These are phyloP conservation scores for Eilema griseolum DNA, from an alignment of 2,888 invertebrate genomes.

Conservation along the genomic window DNA sequence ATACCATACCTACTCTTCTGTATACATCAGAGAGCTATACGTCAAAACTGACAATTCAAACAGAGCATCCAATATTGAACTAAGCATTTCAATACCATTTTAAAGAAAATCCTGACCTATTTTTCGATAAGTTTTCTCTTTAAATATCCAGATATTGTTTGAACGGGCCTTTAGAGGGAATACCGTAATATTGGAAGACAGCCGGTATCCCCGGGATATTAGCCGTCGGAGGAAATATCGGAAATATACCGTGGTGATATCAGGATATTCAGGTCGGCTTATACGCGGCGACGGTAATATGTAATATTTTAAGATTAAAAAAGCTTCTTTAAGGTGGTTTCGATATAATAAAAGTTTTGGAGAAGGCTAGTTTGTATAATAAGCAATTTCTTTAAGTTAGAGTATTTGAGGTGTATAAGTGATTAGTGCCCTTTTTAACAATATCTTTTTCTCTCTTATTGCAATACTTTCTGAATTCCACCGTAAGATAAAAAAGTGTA, in stretches of 20 bases:
- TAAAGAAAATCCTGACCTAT: conserved; percentile 22
- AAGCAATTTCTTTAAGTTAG: background rate
- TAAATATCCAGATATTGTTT: conserved; percentile 27
- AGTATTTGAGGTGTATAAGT: too few species aligned
- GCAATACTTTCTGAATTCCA: too few species aligned
- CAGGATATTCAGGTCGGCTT: conserved; percentile 49
- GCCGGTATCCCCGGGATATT: conserved; percentile 54
- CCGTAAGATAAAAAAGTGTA: too few species aligned
- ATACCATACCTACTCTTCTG: background rate
- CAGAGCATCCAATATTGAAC: background rate
- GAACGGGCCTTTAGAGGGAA: conserved; percentile 37
- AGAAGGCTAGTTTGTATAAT: background rate
- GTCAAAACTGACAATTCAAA: background rate
- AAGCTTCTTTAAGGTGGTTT: conserved; percentile 16
- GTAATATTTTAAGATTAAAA: conserved; percentile 56
- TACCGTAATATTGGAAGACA: conserved; percentile 50
- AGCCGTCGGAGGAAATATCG: conserved; percentile 51
- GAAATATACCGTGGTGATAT: conserved; percentile 51
- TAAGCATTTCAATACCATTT: background rate
- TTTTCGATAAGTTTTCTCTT: conserved; percentile 25
- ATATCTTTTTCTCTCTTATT: too few species aligned
- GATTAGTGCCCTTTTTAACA: too few species aligned
- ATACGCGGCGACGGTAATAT: conserved; percentile 50
- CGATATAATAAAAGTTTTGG: background rate
- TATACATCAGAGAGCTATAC: background rate